Conservation (phyloP, 2,888 invertebrate genomes). For the Meganola albula region DNA sequence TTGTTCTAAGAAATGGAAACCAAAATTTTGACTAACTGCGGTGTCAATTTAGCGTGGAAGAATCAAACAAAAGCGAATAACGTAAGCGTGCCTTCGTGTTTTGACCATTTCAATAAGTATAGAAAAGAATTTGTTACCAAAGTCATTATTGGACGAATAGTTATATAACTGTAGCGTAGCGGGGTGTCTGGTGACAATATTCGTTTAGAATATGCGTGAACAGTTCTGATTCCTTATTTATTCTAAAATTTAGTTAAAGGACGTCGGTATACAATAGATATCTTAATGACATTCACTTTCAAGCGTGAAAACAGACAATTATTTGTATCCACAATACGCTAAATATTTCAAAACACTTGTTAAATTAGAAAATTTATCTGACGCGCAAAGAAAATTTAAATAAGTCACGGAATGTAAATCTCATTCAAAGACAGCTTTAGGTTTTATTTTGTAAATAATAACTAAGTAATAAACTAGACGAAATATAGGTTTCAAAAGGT, state of each 20-base stretch:
- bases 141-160: constrained; percentile 63
- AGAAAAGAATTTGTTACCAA: constrained; percentile 64
- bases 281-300: constrained; percentile 30
- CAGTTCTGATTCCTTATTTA: constrained; percentile 33
- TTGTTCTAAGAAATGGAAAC: constrained; percentile 68
- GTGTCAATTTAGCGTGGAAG: constrained; percentile 51
- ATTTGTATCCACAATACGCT: constrained; percentile 21
- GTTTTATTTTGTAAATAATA: too few relatives aligned
- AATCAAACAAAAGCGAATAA: constrained; percentile 46
- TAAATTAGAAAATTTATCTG: too few relatives aligned
- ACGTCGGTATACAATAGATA: constrained; percentile 25
- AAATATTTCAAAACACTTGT: too few relatives aligned
- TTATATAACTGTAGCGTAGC: constrained; percentile 64
- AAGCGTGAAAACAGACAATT: constrained; percentile 24
- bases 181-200: constrained; percentile 51
- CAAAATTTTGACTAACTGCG: constrained; percentile 75
- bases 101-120: constrained; percentile 62
- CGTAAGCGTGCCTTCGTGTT: constrained; percentile 70
- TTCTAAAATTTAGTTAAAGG: constrained; percentile 28
- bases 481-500: too few relatives aligned
- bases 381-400: too few relatives aligned
- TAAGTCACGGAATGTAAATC: too few relatives aligned
- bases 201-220: constrained; percentile 44
- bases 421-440: too few relatives aligned
- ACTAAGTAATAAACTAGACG: too few relatives aligned